Evolutionary conservation across 2,797 vertebrate genomes (phyloP).

Genomic region (Gallirallus australis): DNA sequence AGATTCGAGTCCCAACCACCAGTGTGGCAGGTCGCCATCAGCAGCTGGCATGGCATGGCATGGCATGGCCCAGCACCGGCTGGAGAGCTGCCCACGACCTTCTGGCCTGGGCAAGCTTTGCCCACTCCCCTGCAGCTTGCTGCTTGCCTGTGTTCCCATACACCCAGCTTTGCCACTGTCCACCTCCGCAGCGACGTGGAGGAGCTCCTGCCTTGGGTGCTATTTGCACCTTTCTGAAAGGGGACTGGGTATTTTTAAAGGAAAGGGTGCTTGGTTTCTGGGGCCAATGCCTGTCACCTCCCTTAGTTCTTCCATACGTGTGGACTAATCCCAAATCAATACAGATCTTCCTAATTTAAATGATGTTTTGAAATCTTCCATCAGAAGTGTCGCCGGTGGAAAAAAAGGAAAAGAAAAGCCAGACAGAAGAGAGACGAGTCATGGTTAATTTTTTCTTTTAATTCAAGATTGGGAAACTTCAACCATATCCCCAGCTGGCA

Average conservation of each 20-base stretch:
- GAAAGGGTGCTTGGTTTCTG: not conserved
- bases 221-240: not conserved
- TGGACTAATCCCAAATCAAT: not conserved
- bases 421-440: not conserved
- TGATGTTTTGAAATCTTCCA: not conserved
- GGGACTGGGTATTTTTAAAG: not conserved
- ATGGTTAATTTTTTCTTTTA: not conserved
- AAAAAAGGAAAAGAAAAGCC: not conserved
- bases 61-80: rapidly evolving
- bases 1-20: not conserved
- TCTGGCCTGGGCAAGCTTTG: rapidly evolving
- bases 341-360: not conserved
- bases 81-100: rapidly evolving
- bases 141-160: rapidly evolving
- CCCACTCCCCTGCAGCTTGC: not conserved
- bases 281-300: not conserved
- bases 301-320: not conserved
- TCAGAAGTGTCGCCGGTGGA: rapidly evolving
- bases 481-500: not conserved
- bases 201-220: not conserved
- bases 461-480: constrained; percentile 17
- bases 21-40: not conserved
- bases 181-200: rapidly evolving
- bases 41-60: rapidly evolving
- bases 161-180: not conserved